Conservation (phyloP, 2,113 vertebrate genomes). For the Polypterus bichir region DNA sequence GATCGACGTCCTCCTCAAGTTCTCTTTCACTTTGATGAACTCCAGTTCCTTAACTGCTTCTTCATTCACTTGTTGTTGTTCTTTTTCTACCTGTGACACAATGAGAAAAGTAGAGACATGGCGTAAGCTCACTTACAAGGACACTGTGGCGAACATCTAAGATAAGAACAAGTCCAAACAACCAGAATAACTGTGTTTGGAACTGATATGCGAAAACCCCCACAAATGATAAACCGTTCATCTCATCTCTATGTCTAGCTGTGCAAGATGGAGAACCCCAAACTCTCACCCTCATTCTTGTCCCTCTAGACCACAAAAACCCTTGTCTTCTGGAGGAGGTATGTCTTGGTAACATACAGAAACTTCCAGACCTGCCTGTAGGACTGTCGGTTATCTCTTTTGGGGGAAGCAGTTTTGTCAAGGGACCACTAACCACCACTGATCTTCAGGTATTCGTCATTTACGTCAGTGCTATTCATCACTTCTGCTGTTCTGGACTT, state of each 20-base stretch:
- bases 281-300: no score
- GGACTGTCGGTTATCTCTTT: no score
- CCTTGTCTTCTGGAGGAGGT: no score
- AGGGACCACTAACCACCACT: no score
- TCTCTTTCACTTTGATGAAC: constrained; percentile 88
- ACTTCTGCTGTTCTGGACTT: no score
- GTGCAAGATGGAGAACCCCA: not conserved
- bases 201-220: accelerated
- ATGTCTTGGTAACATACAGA: no score
- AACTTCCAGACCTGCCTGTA: no score
- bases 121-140: not conserved
- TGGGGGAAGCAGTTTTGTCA: no score
- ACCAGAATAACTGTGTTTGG: not conserved
- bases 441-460: no score
- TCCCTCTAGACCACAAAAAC: no score
- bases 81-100: constrained; percentile 65
- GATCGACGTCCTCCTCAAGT: constrained; percentile 66
- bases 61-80: constrained; percentile 47
- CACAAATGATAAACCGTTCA: not conserved
- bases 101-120: constrained; percentile 5
- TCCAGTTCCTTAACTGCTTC: constrained; percentile 68
- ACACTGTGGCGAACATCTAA: not conserved
- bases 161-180: not conserved
- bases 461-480: no score
- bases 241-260: not conserved